These are phyloP conservation scores for Morpho helenor DNA, from an alignment of 2,888 invertebrate genomes.

Conservation along the genomic window DNA sequence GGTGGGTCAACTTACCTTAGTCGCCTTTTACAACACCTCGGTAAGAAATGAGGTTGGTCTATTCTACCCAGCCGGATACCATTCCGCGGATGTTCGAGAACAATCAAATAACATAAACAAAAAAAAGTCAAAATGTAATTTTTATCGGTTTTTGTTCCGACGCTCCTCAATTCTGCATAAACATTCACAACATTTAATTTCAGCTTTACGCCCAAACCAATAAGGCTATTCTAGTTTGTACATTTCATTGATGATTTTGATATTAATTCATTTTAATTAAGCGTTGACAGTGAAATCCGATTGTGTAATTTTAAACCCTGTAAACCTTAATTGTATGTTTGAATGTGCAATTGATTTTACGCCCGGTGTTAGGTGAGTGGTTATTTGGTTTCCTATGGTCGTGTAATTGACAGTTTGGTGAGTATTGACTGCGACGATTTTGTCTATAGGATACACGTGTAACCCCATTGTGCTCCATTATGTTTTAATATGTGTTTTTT, in stretches of 20 bases:
- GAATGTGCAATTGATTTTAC: conserved; percentile 21
- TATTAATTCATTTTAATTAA: conserved; percentile 49
- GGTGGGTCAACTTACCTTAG: too few species aligned
- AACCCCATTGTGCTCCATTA: neutral
- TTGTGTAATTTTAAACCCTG: conserved; percentile 33
- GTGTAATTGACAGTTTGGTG: conserved; percentile 16
- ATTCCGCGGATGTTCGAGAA: too few species aligned
- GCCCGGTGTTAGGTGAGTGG: conserved; percentile 18
- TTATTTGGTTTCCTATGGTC: conserved; percentile 14
- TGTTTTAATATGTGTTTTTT: too few species aligned
- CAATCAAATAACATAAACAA: too few species aligned
- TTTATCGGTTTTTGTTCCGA: too few species aligned
- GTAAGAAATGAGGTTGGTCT: too few species aligned
- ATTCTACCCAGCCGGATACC: too few species aligned
- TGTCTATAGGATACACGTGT: conserved; percentile 8
- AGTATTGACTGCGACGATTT: conserved; percentile 6
- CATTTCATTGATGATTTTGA: conserved; percentile 38
- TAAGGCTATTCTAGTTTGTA: conserved; percentile 8
- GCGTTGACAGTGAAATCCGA: conserved; percentile 44
- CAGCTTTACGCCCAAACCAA: conserved; percentile 3
- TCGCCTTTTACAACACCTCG: too few species aligned
- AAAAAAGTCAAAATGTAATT: too few species aligned
- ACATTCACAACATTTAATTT: neutral
- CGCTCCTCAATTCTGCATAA: conserved; percentile 1
- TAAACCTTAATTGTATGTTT: conserved; percentile 44